Evolutionary conservation across 2,113 vertebrate species (phyloP), one percentile per base, ranked within the genome.

Genomic region (Larimichthys crocea): DNA sequence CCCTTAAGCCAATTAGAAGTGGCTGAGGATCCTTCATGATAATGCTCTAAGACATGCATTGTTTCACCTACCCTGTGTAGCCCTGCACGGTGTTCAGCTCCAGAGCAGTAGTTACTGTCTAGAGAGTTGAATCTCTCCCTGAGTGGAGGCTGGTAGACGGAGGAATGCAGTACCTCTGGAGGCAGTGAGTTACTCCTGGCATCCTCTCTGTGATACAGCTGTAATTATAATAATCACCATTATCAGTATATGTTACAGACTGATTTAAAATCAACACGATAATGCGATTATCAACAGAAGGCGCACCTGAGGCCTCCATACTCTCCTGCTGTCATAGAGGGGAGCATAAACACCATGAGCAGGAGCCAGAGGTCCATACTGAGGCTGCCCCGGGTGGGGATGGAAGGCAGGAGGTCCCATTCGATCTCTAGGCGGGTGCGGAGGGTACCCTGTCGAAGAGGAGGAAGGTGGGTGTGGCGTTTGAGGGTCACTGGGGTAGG

Each of bases 181-280:
- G 98, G 98, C 90, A 99, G 96, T 19, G 98, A 99, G 93, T 98
- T 98, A 89, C 98, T 99, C 94, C 98, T 94, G 76, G 97, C 96
- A 35, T 99, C 97, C 83, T 99, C 97, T 74, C 97, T 94, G 89
- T 97, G 97, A 92, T 98, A 98, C 93, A 99, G 95, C 94, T 97
- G 85, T 9, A 57, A 80, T 2, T 1, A 67, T 5, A 60, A 65
- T 24, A 20, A 29, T 42, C 50, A 56, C 29, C 12, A 55, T 42
- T 42, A 42, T 20, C 17, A 22, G 12, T 8, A 19, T 14, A 46
- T 72, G 48, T 46, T 3, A 15, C 15, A 48, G 9, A 76, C 65
- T n/a, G 4, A 65, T 29, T 17, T 40, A 40, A 31, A 19, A 60
- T 42, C 20, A 46, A 19, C 17, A 46, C 4, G 15, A 20, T 6